Conservation (phyloP, 1,140 invertebrate species). For the Drosophila repleta region DNA sequence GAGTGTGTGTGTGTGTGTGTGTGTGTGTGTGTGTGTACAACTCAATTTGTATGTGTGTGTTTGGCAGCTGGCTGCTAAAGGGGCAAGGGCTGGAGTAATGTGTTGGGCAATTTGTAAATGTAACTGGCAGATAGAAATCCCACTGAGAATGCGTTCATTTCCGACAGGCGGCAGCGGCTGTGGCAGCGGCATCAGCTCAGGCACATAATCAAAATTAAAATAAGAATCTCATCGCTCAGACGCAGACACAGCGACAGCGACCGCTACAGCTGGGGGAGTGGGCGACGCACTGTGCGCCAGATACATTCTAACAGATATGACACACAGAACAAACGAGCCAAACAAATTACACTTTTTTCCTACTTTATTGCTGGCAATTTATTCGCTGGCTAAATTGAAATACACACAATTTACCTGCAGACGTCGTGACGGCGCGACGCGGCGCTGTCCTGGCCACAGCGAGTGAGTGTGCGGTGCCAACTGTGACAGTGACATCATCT, state of each 20-base stretch:
- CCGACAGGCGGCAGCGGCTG: slow-evolving; percentile 25
- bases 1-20: slow-evolving; percentile 6
- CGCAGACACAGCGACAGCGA: slow-evolving; percentile 45
- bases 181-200: slow-evolving; percentile 10
- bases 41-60: slow-evolving; percentile 47
- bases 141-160: slow-evolving; percentile 46
- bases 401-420: slow-evolving; percentile 79
- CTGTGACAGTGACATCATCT: slow-evolving; percentile 65
- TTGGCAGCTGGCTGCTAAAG: slow-evolving; percentile 4
- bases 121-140: slow-evolving; percentile 73
- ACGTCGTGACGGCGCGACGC: slow-evolving; percentile 27
- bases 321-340: slow-evolving; percentile 72
- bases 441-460: slow-evolving; percentile 37
- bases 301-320: slow-evolving; percentile 76
- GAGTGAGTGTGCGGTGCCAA: not conserved
- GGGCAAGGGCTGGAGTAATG: slow-evolving; percentile 31
- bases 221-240: slow-evolving; percentile 79
- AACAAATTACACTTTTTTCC: slow-evolving; percentile 77
- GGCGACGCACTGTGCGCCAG: slow-evolving; percentile 8
- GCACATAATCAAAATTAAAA: slow-evolving; percentile 79
- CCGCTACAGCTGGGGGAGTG: not conserved
- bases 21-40: slow-evolving; percentile 34
- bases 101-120: slow-evolving; percentile 73
- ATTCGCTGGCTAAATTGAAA: slow-evolving; percentile 76
- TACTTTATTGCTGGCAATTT: slow-evolving; percentile 77